These are phyloP conservation scores for Pimpla rufipes DNA, from an alignment of 2,888 invertebrate genomes.

Conservation along the genomic window DNA sequence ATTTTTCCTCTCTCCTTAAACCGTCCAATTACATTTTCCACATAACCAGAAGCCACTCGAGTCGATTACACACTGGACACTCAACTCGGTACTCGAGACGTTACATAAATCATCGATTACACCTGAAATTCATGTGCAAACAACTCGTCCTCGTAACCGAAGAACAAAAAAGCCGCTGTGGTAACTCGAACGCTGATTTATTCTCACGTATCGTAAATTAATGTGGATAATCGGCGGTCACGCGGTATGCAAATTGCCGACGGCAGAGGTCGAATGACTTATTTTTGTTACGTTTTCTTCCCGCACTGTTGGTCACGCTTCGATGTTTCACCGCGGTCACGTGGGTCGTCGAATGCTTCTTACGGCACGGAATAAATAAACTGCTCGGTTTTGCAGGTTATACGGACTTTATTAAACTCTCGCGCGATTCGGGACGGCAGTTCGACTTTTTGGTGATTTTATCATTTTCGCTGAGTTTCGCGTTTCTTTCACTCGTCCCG, in stretches of 20 bases:
- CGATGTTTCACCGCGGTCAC: not conserved
- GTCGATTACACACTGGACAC: not conserved
- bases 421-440: not conserved
- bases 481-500: not conserved
- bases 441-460: not conserved
- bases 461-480: not conserved
- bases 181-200: not conserved
- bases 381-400: not conserved
- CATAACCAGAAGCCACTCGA: not conserved
- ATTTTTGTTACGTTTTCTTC: not conserved
- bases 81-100: not conserved
- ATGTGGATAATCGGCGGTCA: not conserved
- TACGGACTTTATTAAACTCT: not conserved
- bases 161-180: not conserved
- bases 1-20: not conserved
- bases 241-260: not conserved
- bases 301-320: not conserved
- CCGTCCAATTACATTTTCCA: not conserved
- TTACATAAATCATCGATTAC: constrained; percentile 11
- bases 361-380: not conserved
- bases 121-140: not conserved
- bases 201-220: not conserved
- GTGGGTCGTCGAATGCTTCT: not conserved
- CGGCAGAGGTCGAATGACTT: not conserved
- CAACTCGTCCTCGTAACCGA: not conserved